A percentile compares a stretch with the other conserved stretches of the same genome.
Conservation (phyloP, 1,140 invertebrate species). For the Bombus waltoni region DNA sequence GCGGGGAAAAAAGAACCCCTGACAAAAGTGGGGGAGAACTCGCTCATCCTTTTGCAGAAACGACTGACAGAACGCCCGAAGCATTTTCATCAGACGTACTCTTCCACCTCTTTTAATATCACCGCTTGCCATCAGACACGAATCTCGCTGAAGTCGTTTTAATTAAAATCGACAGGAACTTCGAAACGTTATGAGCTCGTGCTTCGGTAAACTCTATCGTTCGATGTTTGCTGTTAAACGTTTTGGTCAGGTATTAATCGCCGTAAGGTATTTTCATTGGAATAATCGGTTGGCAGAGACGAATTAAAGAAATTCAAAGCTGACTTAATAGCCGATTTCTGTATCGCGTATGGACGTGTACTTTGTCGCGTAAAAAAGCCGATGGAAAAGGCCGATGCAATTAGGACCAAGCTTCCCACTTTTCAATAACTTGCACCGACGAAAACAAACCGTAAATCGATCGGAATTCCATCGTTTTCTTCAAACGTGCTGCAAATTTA, state of each 20-base stretch:
- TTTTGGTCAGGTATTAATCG: slow-evolving; percentile 21
- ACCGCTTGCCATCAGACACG: slow-evolving; percentile 15
- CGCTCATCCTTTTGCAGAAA: slow-evolving; percentile 26
- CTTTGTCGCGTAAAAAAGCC: too few relatives aligned
- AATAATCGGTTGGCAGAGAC: background rate
- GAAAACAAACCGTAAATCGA: too few relatives aligned
- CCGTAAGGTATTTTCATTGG: background rate
- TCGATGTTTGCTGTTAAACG: background rate
- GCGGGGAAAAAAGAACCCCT: background rate
- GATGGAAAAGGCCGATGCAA: too few relatives aligned
- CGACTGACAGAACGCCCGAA: slow-evolving; percentile 31
- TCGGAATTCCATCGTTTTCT: too few relatives aligned
- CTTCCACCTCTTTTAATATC: slow-evolving; percentile 36
- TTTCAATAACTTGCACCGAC: too few relatives aligned
- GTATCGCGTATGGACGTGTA: too few relatives aligned
- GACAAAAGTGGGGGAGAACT: background rate
- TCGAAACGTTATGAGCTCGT: slow-evolving; percentile 1
- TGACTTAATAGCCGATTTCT: background rate
- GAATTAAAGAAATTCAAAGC: background rate
- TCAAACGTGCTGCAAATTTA: too few relatives aligned
- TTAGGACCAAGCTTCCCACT: too few relatives aligned
- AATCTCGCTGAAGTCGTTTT: slow-evolving; percentile 17
- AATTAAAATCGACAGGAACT: slow-evolving; percentile 47
- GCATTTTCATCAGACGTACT: slow-evolving; percentile 48
- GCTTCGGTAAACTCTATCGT: background rate